Conservation (phyloP, 2,797 vertebrate species). For the Etheostoma nigrum region DNA sequence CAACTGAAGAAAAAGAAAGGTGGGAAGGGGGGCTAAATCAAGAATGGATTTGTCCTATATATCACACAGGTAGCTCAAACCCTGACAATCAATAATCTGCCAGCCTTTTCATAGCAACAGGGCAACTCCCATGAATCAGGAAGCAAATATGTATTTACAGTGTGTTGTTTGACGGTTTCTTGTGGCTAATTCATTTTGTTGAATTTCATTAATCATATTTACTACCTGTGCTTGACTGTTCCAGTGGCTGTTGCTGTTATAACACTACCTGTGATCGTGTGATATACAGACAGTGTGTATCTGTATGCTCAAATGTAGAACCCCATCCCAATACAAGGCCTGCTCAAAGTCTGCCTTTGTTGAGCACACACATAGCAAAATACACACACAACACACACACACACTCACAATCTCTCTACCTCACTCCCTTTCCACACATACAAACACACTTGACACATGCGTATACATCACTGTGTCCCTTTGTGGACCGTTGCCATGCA, state of each 20-base stretch:
- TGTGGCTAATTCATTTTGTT: slow-evolving; percentile 48
- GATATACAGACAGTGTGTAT: slow-evolving; percentile 5
- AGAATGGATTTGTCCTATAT: slow-evolving; percentile 49
- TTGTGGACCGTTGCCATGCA: slow-evolving; percentile 88
- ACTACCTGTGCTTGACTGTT: slow-evolving; percentile 45
- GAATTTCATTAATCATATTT: slow-evolving; percentile 61
- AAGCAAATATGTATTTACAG: slow-evolving; percentile 24
- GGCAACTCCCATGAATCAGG: slow-evolving; percentile 49
- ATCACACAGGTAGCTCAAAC: slow-evolving; percentile 63
- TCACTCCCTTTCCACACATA: slow-evolving; percentile 60
- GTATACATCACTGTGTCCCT: slow-evolving; percentile 76
- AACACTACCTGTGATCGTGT: slow-evolving; percentile 25
- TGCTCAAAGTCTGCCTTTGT: slow-evolving; percentile 46
- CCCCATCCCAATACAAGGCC: slow-evolving; percentile 39
- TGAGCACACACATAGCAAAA: slow-evolving; percentile 41
- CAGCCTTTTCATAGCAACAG: slow-evolving; percentile 56
- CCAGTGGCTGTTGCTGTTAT: slow-evolving; percentile 29
- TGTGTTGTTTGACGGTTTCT: slow-evolving; percentile 43
- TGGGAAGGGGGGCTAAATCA: slow-evolving; percentile 52
- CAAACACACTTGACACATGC: slow-evolving; percentile 74
- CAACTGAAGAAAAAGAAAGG: slow-evolving; percentile 36
- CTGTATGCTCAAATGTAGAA: slow-evolving; percentile 12
- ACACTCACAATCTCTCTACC: slow-evolving; percentile 24
- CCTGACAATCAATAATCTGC: slow-evolving; percentile 58
- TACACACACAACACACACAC: slow-evolving; percentile 27